Conservation (phyloP, 2,797 vertebrate genomes). For the Acanthornis magna region DNA sequence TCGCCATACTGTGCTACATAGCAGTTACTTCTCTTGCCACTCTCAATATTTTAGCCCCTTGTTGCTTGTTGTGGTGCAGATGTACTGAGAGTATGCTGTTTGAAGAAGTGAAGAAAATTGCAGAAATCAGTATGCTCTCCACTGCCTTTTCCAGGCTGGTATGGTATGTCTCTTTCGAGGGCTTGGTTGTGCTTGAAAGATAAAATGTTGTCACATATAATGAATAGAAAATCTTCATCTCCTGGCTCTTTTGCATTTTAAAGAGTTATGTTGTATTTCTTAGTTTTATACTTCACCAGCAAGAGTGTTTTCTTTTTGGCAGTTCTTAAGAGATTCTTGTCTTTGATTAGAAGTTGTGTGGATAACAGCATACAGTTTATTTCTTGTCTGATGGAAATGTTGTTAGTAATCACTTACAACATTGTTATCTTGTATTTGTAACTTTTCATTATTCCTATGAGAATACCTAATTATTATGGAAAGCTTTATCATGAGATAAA, state of each 20-base stretch:
- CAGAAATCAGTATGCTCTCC: accelerated
- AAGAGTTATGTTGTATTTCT: not conserved
- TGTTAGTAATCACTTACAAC: slow-evolving; percentile 23
- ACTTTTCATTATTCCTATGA: slow-evolving; percentile 12
- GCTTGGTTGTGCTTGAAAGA: not conserved
- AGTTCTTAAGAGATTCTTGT: slow-evolving; percentile 18
- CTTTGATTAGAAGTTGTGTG: slow-evolving; percentile 16
- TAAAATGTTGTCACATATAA: not conserved
- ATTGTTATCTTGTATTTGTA: not conserved
- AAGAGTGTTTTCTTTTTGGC: not conserved
- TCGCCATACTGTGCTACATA: not conserved
- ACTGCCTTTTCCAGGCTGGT: not conserved
- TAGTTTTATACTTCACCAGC: not conserved
- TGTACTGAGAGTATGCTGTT: not conserved
- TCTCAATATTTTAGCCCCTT: not conserved
- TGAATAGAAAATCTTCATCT: not conserved
- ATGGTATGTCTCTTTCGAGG: not conserved
- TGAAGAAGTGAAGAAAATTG: not conserved
- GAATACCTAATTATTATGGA: not conserved
- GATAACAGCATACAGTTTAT: not conserved
- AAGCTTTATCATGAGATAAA: slow-evolving; percentile 2
- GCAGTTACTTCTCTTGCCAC: not conserved
- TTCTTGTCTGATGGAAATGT: slow-evolving; percentile 2
- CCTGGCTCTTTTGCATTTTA: not conserved
- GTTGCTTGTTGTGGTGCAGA: not conserved